Evolutionary conservation across 2,888 invertebrate species (phyloP), one percentile per base, ranked within the genome.

Genomic region (Stramonita haemastoma): DNA sequence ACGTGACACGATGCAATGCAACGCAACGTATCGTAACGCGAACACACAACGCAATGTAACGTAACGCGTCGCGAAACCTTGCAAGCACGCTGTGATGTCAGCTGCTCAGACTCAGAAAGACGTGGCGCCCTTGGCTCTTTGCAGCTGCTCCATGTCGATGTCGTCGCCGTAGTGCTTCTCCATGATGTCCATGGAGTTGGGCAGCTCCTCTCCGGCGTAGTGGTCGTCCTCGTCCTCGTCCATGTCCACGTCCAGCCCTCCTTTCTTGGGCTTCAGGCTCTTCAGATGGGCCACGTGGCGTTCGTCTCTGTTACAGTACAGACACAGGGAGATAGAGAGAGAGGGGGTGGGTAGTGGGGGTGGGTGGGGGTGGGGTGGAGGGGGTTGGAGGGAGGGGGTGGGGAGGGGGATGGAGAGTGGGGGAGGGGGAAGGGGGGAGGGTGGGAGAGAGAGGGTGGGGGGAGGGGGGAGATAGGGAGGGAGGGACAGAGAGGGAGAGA

Each of bases 91-190:
- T n/a, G 46, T 8, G 46, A 46, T 8, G 46, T 8, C 46, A 46
- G 13, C 22, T 1, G 77, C 5, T 17, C 5, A 13, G 13, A 57
- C 57, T 85, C 86, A 86, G 86, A 86, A 86, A 19, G 86, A 60
- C 5, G 60, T 86, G 86, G 86, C 32, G 66, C 60, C 86, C 86
- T 86, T 86, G 86, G 86, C 86, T 22, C 86, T 57, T 22, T 86
- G 86, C 66, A 86, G 32, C 34, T 86, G 86, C n/a, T 86, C 86
- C 86, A 60, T 66, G 86, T 86, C 86, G 66, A 86, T 86, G 86
- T 86, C 86, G 66, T 86, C 86, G 26, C 86, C 86, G 34, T 86
- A 86, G 34, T 86, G 86, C 34, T 86, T 86, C 85, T 86, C 86
- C 86, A 86, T 85, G 60, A 86, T 66, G 86, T 66, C 85, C 84